Percentiles rank a stretch among this genome's conserved stretches.
Evolutionary conservation across 2,888 invertebrate genomes (phyloP).

Genomic region (Caenorhabditis sp.): DNA sequence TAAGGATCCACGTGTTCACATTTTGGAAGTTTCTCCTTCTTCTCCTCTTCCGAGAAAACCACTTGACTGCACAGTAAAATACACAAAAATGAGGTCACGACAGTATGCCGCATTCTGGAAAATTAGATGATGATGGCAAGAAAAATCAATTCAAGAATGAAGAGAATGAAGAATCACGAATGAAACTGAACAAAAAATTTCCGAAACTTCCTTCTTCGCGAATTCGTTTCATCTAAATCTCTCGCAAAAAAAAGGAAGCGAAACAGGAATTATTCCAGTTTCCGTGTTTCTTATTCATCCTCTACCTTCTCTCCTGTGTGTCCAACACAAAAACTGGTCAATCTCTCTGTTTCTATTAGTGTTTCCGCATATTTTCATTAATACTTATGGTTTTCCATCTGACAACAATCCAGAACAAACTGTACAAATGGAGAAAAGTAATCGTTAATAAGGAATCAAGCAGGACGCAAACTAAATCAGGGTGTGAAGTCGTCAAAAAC

Average conservation of each 20-base stretch:
- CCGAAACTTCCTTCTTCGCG: slow-evolving; percentile 15
- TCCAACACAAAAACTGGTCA: slow-evolving; percentile 20
- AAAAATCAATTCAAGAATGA: slow-evolving; percentile 1
- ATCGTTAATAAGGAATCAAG: background rate
- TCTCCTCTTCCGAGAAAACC: background rate
- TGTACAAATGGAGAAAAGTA: background rate
- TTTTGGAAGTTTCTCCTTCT: slow-evolving; percentile 64
- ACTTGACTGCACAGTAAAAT: background rate
- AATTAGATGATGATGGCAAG: background rate
- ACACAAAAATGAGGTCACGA: slow-evolving; percentile 24
- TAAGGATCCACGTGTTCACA: slow-evolving; percentile 74
- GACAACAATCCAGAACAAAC: background rate
- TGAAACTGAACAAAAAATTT: slow-evolving; percentile 9
- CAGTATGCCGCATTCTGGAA: slow-evolving; percentile 49
- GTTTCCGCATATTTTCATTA: background rate
- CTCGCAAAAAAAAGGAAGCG: background rate
- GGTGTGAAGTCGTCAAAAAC: background rate
- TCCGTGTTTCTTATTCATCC: slow-evolving; percentile 26
- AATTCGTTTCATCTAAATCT: slow-evolving; percentile 22
- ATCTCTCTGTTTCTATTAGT: background rate
- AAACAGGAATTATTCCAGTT: slow-evolving; percentile 21
- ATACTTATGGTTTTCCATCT: background rate
- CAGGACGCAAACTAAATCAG: background rate
- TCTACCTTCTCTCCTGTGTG: slow-evolving; percentile 14
- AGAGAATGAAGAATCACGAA: slow-evolving; percentile 16